Evolutionary conservation across 2,888 invertebrate genomes (phyloP), one percentile per base, ranked within the genome.

Genomic region (Eristalis intricaria): DNA sequence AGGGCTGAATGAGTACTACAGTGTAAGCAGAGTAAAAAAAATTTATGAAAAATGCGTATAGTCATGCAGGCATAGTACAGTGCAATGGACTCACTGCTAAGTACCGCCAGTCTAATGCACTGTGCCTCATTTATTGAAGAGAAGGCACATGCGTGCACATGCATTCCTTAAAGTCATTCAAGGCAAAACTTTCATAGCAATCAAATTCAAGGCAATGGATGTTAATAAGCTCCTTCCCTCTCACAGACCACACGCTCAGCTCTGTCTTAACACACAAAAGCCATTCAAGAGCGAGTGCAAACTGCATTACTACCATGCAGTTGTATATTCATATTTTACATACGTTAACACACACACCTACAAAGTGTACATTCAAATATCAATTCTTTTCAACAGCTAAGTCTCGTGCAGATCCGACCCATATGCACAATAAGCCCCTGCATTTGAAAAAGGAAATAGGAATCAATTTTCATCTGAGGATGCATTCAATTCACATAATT

Each of bases 401-500:
- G 50, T 50, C 50, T 50, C 50, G 19, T 19, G 7, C 50, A 50
- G 19, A 50, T 50, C n/a, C 50, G 50, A 50, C 50, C 50, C 50
- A 50, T 19, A 50, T 50, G 50, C 50, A n/a, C 50, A 50, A 50
- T 50, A 50, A 50, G 50, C 50, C 19, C 50, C 19, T 50, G 50
- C 19, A 19, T 50, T 50, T 50, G 50, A 65, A 66, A 79, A 83
- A 63, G 65, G 71, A 75, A 66, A 76, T 70, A 35, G 29, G 40
- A 83, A 71, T 83, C 82, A 79, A 75, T 83, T 83, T 78, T 56
- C 82, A 86, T 75, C 66, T 70, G 70, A 70, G 40, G 23, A 78
- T 77, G 78, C 50, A 83, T 87, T 75, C 78, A 79, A 83, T 83
- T 87, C 61, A 69, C 22, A 84, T 84, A 87, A 87, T 87, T 87